Base-by-base conservation (phyloP, 2,113 vertebrate species). In the Brachypteracias leptosomus region DNA sequence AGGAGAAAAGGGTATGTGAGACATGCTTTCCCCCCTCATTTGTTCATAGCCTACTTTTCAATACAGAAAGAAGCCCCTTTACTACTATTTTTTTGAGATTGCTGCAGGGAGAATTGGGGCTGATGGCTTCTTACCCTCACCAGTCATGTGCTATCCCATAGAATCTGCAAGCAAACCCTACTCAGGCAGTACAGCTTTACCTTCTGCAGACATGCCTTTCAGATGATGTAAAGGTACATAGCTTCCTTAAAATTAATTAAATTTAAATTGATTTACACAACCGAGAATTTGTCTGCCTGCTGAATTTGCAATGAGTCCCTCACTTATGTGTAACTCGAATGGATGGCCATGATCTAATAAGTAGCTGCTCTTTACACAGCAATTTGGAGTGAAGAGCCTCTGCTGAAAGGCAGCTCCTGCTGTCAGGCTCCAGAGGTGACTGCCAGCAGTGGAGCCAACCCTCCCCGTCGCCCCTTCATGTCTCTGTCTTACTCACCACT, bases 401-500 rank as follows among this genome's bases (percentile, higher is more conserved):
- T 44, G 79, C 54, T 77, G 88, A 81, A 91, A 38, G 31, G 26
- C 59, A 73, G 38, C 42, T 77, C 51, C 49, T 54, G 58, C 49
- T 72, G 75, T n/a, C 71, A 49, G 44, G 38, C 44, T 88, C 54
- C 70, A 25, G 54, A 72, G 38, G 42, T 40, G 74, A 63, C 63
- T 40, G 15, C 40, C 0, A 2, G 35, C 16, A 31, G 47, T 7
- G n/a, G 38, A 82, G 38, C 26, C 59, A 77, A 26, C 24, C 42
- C 65, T 63, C 25, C 26, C 11, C 2, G 1, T 22, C 8, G 0
- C 9, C 28, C 15, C 31, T 42, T 38, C 3, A 0, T 28, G 8
- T 31, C 46, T 21, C 52, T 22, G 20, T 16, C n/a, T 52, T 54
- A 20, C 44, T 63, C 22, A 36, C 8, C 0, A 5, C 29, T 88